phyloP scores from a whole-genome alignment of 1,140 invertebrate genomes.

The Palaemon carinicauda region DNA sequence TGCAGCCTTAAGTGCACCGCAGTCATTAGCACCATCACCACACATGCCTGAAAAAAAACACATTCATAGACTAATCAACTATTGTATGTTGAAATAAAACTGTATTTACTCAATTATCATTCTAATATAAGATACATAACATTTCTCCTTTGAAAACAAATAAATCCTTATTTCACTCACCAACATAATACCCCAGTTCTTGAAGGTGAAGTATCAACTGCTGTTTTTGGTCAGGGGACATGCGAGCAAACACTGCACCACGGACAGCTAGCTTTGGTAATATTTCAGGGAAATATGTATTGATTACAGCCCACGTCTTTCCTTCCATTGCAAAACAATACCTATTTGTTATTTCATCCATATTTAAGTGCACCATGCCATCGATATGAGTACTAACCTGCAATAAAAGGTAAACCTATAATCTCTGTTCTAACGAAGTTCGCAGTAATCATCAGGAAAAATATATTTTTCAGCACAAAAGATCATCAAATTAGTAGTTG shows the following conservation, averaged over 20 bases:
- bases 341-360: constrained; percentile 45
- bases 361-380: background rate
- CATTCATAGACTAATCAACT: too few species aligned
- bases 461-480: too few species aligned
- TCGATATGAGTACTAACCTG: constrained; percentile 58
- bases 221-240: constrained; percentile 96
- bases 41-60: constrained; percentile 81
- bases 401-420: constrained; percentile 9
- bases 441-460: too few species aligned
- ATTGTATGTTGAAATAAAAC: too few species aligned
- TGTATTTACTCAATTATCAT: too few species aligned
- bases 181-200: constrained; percentile 81
- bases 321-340: constrained; percentile 76
- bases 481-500: too few species aligned
- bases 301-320: constrained; percentile 76
- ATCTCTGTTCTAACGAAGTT: too few species aligned
- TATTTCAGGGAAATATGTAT: constrained; percentile 75
- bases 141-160: background rate
- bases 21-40: constrained; percentile 92
- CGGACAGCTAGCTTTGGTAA: constrained; percentile 75
- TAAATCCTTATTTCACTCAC: constrained; percentile 64
- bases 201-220: constrained; percentile 87
- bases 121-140: too few species aligned
- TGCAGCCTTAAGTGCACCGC: constrained; percentile 90
- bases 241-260: constrained; percentile 90